Evolutionary conservation across 2,888 invertebrate species (phyloP).

Genomic region (Acleris sparsana): DNA sequence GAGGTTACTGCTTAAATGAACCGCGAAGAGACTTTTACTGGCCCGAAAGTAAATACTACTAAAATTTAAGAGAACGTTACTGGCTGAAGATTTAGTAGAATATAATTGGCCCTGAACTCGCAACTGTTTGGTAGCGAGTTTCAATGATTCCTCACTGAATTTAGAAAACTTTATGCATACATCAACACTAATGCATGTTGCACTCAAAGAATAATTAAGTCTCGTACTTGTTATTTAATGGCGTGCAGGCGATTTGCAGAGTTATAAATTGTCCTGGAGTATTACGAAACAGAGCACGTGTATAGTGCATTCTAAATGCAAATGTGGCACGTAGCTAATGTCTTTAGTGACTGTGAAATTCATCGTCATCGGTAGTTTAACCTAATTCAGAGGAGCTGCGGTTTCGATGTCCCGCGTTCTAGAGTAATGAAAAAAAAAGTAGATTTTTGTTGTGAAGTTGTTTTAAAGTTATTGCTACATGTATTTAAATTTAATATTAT

Average conservation of each 20-base stretch:
- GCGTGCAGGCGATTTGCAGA: constrained; percentile 16
- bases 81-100: neutral
- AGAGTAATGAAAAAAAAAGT: too few species aligned
- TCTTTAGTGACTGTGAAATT: constrained; percentile 5
- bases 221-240: constrained; percentile 4
- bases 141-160: neutral
- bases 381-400: neutral
- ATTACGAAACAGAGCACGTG: constrained; percentile 13
- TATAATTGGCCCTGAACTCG: neutral
- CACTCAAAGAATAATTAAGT: constrained; percentile 33
- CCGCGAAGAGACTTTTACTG: constrained; percentile 20
- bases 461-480: too few species aligned
- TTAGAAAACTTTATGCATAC: constrained; percentile 19
- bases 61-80: neutral
- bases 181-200: constrained; percentile 25
- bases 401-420: neutral
- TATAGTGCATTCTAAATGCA: constrained; percentile 16
- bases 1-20: constrained; percentile 27
- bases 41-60: constrained; percentile 17
- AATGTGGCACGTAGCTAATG: constrained; percentile 14
- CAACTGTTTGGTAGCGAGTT: constrained; percentile 3
- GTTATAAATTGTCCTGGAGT: constrained; percentile 22
- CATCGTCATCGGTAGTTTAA: neutral
- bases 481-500: too few species aligned
- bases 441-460: too few species aligned